phyloP scores from a whole-genome alignment of 2,797 vertebrate genomes.

The Tadarida brasiliensis region DNA sequence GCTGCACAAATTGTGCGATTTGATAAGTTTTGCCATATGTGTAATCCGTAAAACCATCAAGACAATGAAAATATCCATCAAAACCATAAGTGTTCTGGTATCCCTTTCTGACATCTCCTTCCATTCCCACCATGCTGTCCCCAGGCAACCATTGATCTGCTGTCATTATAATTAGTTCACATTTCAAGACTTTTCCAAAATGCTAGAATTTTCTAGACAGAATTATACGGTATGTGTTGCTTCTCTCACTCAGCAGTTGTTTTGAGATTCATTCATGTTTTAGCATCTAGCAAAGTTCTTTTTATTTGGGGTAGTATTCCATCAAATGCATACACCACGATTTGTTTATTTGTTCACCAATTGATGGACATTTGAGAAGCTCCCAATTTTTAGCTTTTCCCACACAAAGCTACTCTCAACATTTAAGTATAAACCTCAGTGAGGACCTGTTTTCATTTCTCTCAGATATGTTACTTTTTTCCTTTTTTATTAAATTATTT shows the following conservation, averaged over 20 bases:
- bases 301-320: neutral
- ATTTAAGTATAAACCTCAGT: neutral
- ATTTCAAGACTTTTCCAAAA: neutral
- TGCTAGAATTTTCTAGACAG: neutral
- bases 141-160: neutral
- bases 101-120: neutral
- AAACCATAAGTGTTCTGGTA: neutral
- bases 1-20: neutral
- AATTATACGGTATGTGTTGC: neutral
- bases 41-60: neutral
- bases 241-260: neutral
- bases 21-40: neutral
- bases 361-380: neutral
- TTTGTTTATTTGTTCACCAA: neutral
- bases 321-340: too few species aligned
- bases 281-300: neutral
- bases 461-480: neutral
- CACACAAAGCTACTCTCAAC: neutral
- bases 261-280: neutral
- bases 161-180: neutral
- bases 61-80: neutral
- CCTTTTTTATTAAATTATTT: neutral
- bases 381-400: neutral
- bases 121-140: neutral
- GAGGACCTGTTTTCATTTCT: constrained; percentile 1